Percentiles rank a stretch among this genome's conserved stretches.
phyloP scores from a whole-genome alignment of 1,140 invertebrate species.

The Dendroctonus ponderosae region DNA sequence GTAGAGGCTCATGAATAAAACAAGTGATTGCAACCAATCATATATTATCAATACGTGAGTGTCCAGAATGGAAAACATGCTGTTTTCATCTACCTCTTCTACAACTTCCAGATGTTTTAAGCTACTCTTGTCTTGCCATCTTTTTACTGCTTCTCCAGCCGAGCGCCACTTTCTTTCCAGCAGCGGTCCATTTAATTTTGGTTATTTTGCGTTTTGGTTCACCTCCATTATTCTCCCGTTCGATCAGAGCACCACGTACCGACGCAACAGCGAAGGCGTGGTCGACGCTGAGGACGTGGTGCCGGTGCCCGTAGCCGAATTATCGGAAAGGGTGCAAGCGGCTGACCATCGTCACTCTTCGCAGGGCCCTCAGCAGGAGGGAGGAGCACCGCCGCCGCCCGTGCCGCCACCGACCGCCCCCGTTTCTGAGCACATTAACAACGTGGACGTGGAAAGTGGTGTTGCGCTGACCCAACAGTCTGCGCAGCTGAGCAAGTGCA shows the following conservation, averaged over 20 bases:
- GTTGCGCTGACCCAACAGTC: conserved; percentile 50
- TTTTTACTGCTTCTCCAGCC: not conserved
- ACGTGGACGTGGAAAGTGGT: conserved; percentile 65
- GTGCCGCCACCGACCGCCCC: conserved; percentile 28
- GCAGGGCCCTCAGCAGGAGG: conserved; percentile 34
- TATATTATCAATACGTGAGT: too few species aligned
- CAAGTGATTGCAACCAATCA: too few species aligned
- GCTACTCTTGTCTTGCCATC: not conserved
- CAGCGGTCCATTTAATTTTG: not conserved
- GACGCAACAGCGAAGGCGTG: conserved; percentile 51
- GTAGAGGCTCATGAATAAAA: too few species aligned
- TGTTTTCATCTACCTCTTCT: not conserved
- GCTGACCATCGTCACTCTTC: conserved; percentile 34
- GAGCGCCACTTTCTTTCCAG: not conserved
- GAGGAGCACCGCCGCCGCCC: conserved; percentile 21
- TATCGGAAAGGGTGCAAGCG: conserved; percentile 22
- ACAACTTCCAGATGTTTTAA: not conserved
- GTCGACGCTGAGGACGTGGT: conserved; percentile 49
- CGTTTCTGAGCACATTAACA: conserved; percentile 56
- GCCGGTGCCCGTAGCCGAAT: conserved; percentile 48
- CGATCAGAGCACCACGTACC: conserved; percentile 50
- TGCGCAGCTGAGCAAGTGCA: conserved; percentile 59
- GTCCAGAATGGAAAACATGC: not conserved
- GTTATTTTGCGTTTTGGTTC: conserved; percentile 13
- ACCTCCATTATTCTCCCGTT: conserved; percentile 35